phyloP scores from a whole-genome alignment of 2,797 vertebrate genomes.

The Lithobates sylvaticus region DNA sequence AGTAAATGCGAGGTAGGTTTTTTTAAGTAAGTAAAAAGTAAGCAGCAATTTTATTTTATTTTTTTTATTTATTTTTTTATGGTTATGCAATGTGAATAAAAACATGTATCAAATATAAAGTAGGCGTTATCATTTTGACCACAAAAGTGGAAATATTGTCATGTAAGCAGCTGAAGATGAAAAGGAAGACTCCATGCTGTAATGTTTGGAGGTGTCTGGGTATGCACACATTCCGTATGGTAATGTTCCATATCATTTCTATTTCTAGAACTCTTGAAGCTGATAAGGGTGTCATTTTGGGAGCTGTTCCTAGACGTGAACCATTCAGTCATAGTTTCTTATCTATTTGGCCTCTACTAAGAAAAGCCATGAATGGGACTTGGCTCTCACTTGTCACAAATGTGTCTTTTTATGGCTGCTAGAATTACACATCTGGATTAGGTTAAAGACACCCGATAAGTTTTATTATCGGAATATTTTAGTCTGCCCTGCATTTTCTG shows the following conservation, averaged over 20 bases:
- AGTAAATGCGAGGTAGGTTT: too few species aligned
- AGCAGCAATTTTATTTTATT: too few species aligned
- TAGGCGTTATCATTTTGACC: too few species aligned
- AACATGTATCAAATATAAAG: too few species aligned
- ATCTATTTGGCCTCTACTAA: constrained; percentile 45
- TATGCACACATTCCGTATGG: constrained; percentile 12
- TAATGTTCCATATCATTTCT: constrained; percentile 6
- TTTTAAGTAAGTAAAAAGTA: too few species aligned
- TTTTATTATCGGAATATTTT: constrained; percentile 7
- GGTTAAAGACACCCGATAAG: constrained; percentile 20
- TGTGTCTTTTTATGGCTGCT: constrained; percentile 1
- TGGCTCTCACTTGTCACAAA: constrained; percentile 27
- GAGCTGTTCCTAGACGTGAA: constrained; percentile 32
- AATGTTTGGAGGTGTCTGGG: not conserved
- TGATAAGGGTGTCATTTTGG: constrained; percentile 33
- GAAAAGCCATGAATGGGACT: constrained; percentile 45
- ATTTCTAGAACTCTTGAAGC: constrained; percentile 25
- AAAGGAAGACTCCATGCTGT: too few species aligned
- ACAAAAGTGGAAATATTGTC: too few species aligned
- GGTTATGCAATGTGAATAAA: too few species aligned
- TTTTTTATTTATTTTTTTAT: too few species aligned
- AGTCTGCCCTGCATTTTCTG: not conserved
- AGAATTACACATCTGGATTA: constrained; percentile 35
- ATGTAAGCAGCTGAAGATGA: not conserved
- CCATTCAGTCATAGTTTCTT: constrained; percentile 34